A percentile compares a stretch with the other conserved stretches of the same genome.
Evolutionary conservation across 2,797 vertebrate genomes (phyloP).

Genomic region (Agapornis canus): DNA sequence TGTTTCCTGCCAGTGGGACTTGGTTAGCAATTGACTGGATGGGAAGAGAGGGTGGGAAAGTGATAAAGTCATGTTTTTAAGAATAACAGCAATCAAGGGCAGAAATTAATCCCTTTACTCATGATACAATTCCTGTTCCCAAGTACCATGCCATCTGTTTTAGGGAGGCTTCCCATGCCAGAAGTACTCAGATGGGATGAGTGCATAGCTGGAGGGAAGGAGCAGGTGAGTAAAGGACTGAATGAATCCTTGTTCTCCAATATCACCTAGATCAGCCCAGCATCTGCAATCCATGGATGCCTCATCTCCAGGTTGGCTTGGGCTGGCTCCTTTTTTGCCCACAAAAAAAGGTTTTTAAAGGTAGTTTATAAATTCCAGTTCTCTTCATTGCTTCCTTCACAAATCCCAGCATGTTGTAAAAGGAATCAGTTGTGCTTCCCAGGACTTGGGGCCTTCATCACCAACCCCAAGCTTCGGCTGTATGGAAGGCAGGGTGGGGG

Average conservation of each 20-base stretch:
- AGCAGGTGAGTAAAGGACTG: background rate
- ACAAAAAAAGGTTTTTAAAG: background rate
- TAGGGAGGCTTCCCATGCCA: background rate
- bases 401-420: background rate
- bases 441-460: background rate
- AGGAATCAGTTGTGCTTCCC: background rate
- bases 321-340: background rate
- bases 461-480: background rate
- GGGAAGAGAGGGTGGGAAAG: background rate
- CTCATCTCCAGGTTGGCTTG: background rate
- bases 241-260: background rate
- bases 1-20: background rate
- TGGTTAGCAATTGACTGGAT: background rate
- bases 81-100: background rate
- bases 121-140: background rate
- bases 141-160: background rate
- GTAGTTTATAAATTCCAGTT: background rate
- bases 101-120: background rate
- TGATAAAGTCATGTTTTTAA: background rate
- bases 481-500: rapidly evolving
- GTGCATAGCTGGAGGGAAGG: background rate
- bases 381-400: background rate
- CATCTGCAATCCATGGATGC: background rate
- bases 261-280: background rate
- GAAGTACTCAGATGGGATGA: background rate